A percentile compares a stretch with the other conserved stretches of the same genome.
These are phyloP conservation scores for Clarias macrocephalus DNA, from an alignment of 2,113 vertebrate genomes.

Conservation along the genomic window DNA sequence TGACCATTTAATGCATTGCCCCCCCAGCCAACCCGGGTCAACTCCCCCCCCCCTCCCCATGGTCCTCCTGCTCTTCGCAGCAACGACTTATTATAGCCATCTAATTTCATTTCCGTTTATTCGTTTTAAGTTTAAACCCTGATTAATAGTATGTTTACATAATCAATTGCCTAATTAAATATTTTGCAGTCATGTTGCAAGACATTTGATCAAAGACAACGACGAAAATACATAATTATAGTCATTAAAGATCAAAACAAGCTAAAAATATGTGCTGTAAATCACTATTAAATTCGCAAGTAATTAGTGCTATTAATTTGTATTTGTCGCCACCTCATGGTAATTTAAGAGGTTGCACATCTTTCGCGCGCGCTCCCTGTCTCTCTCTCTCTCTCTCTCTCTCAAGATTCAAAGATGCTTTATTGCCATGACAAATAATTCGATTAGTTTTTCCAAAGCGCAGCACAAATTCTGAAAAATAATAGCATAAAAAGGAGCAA, in stretches of 20 bases:
- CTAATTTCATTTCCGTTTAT: background rate
- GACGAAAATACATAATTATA: background rate
- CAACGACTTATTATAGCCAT: background rate
- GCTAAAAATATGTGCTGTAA: no score
- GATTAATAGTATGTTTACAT: no score
- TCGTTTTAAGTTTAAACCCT: background rate
- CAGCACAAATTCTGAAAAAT: no score
- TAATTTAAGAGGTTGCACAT: background rate
- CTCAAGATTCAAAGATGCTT: no score
- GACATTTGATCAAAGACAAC: background rate
- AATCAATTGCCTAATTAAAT: no score
- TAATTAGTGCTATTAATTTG: slow-evolving; percentile 12
- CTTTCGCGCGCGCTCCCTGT: no score
- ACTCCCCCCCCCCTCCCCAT: background rate
- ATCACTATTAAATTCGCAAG: no score
- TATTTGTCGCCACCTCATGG: slow-evolving; percentile 25
- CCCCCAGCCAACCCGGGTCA: background rate
- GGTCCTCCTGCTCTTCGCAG: background rate
- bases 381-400: no score
- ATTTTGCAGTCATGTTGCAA: no score
- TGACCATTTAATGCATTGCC: background rate
- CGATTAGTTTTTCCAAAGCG: no score
- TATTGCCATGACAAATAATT: no score
- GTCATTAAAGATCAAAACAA: background rate
- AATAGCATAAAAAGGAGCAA: no score